Percentiles rank a stretch among this genome's conserved stretches.
phyloP scores from a whole-genome alignment of 2,797 vertebrate genomes.

The Parambassis ranga region DNA sequence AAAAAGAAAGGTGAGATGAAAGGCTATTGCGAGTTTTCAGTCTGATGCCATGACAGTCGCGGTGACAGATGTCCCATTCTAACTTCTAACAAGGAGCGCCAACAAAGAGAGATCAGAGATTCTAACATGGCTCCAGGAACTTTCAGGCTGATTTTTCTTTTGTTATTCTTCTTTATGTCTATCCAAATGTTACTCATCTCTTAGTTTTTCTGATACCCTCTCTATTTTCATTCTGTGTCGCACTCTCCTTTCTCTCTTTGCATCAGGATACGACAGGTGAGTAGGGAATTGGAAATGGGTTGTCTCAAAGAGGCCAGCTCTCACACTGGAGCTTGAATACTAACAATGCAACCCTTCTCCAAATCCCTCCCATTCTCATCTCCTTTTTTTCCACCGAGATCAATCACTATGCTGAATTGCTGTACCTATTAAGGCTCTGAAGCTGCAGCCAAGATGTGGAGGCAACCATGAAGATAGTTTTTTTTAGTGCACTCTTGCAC shows the following conservation, averaged over 20 bases:
- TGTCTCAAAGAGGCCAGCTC: constrained; percentile 29
- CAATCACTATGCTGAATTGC: too few species aligned
- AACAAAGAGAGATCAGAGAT: constrained; percentile 36
- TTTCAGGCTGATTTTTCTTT: constrained; percentile 27
- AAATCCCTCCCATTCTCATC: neutral
- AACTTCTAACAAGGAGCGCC: constrained; percentile 21
- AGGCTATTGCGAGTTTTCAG: constrained; percentile 12
- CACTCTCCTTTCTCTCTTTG: neutral
- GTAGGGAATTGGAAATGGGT: constrained; percentile 33
- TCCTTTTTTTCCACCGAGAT: too few species aligned
- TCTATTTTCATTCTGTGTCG: constrained; percentile 19
- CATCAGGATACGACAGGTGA: constrained; percentile 11
- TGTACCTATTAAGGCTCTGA: neutral
- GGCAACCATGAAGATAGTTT: neutral
- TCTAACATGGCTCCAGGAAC: constrained; percentile 4
- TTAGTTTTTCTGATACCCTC: neutral
- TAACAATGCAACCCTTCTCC: constrained; percentile 26
- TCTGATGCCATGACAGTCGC: constrained; percentile 20
- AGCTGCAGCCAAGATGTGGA: neutral
- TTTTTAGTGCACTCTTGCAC: too few species aligned
- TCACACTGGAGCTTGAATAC: constrained; percentile 38
- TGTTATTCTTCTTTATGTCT: constrained; percentile 28
- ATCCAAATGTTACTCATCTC: neutral
- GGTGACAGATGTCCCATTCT: constrained; percentile 16
- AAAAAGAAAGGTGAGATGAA: constrained; percentile 20